These are phyloP conservation scores for Polypedilum pembai DNA, from an alignment of 1,140 invertebrate genomes.

Conservation along the genomic window DNA sequence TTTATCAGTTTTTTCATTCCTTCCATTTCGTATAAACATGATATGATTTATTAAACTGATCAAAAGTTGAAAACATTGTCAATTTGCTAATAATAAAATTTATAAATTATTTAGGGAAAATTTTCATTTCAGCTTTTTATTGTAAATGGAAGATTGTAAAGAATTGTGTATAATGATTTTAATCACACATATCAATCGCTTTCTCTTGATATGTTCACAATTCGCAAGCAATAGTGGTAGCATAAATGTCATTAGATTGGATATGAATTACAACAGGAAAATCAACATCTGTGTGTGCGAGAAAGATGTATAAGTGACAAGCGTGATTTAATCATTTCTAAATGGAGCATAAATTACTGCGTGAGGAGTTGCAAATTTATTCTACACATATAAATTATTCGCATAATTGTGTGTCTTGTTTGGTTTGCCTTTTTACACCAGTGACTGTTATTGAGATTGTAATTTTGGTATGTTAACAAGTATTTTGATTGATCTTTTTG, in stretches of 20 bases:
- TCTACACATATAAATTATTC: conserved; percentile 4
- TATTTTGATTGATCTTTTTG: conserved; percentile 18
- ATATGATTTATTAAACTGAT: no score
- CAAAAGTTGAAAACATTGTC: no score
- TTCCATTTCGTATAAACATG: neutral
- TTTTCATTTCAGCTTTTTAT: neutral
- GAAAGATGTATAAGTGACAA: conserved; percentile 1
- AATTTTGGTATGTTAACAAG: conserved; percentile 5
- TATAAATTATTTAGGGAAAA: neutral
- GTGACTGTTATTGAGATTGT: neutral
- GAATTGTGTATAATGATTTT: neutral
- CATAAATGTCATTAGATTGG: neutral
- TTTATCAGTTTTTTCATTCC: neutral
- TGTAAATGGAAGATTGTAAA: neutral
- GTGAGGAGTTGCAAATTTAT: conserved; percentile 12
- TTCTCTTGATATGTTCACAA: neutral
- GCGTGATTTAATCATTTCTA: conserved; percentile 12
- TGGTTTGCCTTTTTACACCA: neutral
- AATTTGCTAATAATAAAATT: neutral
- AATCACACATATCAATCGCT: neutral
- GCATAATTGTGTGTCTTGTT: neutral
- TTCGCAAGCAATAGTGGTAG: no score
- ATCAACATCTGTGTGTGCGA: neutral
- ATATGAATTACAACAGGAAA: conserved; percentile 7
- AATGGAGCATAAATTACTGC: conserved; percentile 17